A percentile compares a stretch with the other conserved stretches of the same genome.
Evolutionary conservation across 2,797 vertebrate species (phyloP).

Genomic region (Dicrostonyx torquatus): DNA sequence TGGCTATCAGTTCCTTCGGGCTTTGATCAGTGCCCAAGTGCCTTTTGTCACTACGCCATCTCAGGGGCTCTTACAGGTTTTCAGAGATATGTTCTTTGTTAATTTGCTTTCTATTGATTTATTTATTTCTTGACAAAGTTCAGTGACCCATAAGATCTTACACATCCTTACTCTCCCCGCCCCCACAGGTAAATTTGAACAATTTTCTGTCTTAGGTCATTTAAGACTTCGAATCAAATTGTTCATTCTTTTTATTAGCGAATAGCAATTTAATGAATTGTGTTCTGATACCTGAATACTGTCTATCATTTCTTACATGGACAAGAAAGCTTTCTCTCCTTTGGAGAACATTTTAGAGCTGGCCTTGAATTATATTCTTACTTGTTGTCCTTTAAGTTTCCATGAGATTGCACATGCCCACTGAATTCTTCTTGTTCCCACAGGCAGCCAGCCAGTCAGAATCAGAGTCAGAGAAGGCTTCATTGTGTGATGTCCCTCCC

Average conservation of each 20-base stretch:
- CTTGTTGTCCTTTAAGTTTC: slow-evolving; percentile 59
- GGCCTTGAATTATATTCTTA: slow-evolving; percentile 48
- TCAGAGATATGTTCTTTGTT: not conserved
- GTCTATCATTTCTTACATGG: slow-evolving; percentile 60
- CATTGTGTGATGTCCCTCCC: slow-evolving; percentile 79
- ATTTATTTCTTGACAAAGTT: slow-evolving; percentile 57
- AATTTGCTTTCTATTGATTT: not conserved
- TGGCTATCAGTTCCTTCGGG: not conserved
- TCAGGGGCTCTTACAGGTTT: not conserved
- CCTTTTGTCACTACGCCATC: not conserved
- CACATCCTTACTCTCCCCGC: not conserved
- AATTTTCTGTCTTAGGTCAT: slow-evolving; percentile 36
- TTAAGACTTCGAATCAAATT: slow-evolving; percentile 44
- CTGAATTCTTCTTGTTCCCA: slow-evolving; percentile 76
- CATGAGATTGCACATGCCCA: slow-evolving; percentile 30
- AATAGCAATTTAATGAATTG: slow-evolving; percentile 79
- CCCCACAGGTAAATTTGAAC: not conserved
- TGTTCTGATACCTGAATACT: slow-evolving; percentile 75
- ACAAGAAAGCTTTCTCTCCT: slow-evolving; percentile 56
- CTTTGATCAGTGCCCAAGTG: not conserved
- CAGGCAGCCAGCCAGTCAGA: slow-evolving; percentile 89
- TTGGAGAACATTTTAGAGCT: slow-evolving; percentile 76
- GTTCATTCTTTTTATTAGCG: slow-evolving; percentile 55
- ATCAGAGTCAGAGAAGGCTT: slow-evolving; percentile 88
- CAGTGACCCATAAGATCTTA: slow-evolving; percentile 11